Evolutionary conservation across 2,113 vertebrate species (phyloP).

Genomic region (Periophthalmodon schlosseri): DNA sequence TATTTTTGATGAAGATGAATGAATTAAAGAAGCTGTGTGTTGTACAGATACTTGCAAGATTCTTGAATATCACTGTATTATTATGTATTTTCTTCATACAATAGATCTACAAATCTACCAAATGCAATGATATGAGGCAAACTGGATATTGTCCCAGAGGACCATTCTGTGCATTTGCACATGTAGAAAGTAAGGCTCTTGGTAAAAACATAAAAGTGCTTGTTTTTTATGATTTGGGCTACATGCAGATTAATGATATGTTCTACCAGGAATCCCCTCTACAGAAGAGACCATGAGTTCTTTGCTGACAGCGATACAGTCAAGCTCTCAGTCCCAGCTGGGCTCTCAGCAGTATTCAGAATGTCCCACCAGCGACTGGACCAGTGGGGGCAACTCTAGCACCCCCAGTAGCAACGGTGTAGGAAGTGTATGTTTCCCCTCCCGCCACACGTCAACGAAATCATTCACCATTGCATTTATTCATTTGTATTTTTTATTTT

Average conservation of each 20-base stretch:
- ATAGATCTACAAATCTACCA: slow-evolving; percentile 93
- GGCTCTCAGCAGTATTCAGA: slow-evolving; percentile 80
- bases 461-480: background rate
- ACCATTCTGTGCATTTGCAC: slow-evolving; percentile 93
- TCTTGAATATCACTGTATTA: background rate
- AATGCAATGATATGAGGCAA: slow-evolving; percentile 93
- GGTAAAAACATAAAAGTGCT: background rate
- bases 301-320: slow-evolving; percentile 78
- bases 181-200: slow-evolving; percentile 85
- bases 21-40: too few relatives aligned
- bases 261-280: slow-evolving; percentile 78
- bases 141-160: slow-evolving; percentile 90
- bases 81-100: slow-evolving; percentile 16
- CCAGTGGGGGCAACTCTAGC: slow-evolving; percentile 74
- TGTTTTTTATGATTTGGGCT: background rate
- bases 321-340: slow-evolving; percentile 76
- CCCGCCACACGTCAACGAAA: background rate
- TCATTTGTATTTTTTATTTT: background rate
- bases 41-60: background rate
- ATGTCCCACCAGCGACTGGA: slow-evolving; percentile 83
- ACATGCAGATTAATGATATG: background rate
- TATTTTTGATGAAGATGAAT: background rate
- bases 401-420: slow-evolving; percentile 76
- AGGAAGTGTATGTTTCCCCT: slow-evolving; percentile 79
- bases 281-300: slow-evolving; percentile 82